A percentile compares a stretch with the other conserved stretches of the same genome.
Conservation (phyloP, 2,113 vertebrate genomes). For the Crotalus viridis region DNA sequence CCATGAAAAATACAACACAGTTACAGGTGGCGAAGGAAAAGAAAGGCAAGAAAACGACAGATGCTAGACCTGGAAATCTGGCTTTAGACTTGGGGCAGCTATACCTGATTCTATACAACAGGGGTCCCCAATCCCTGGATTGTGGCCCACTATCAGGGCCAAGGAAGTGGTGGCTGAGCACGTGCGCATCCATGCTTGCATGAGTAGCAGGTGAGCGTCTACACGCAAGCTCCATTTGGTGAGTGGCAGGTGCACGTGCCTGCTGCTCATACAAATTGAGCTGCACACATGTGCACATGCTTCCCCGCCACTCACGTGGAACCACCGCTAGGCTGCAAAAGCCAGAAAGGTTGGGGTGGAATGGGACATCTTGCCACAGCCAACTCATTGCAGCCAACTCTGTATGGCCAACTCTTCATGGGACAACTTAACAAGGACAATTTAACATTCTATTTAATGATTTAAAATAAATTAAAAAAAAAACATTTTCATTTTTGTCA, state of each 20-base stretch:
- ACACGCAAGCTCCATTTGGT: background rate
- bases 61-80: background rate
- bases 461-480: no score
- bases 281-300: rapidly evolving
- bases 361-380: background rate
- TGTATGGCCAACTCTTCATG: background rate
- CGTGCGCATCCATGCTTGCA: background rate
- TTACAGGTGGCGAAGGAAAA: background rate
- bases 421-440: background rate
- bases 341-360: background rate
- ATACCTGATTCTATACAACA: background rate
- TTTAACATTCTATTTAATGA: no score
- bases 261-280: background rate
- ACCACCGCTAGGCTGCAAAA: background rate
- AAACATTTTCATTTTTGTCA: no score
- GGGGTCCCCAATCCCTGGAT: background rate
- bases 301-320: background rate
- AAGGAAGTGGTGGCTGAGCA: background rate
- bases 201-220: rapidly evolving
- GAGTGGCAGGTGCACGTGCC: no score
- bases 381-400: no score
- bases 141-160: background rate
- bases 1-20: background rate
- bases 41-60: background rate
- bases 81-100: background rate